A percentile compares a stretch with the other conserved stretches of the same genome.
These are phyloP conservation scores for Conchocele bisecta DNA, from an alignment of 2,888 invertebrate genomes.

Conservation along the genomic window DNA sequence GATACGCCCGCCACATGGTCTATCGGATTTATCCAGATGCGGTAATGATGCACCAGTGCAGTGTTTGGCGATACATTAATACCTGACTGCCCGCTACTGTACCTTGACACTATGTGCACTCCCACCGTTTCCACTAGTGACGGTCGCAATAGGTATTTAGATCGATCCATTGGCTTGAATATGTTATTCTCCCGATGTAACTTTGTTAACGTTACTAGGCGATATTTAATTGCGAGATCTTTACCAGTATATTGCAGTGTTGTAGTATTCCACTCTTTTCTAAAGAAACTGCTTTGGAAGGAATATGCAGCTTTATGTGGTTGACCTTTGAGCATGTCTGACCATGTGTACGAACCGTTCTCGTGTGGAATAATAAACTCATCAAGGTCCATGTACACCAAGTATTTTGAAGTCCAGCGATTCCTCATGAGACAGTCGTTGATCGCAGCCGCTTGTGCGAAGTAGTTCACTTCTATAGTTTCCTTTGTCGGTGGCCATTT, in stretches of 20 bases:
- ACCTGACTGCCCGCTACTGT: slow-evolving; percentile 7
- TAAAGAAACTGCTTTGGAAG: slow-evolving; percentile 68
- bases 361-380: slow-evolving; percentile 79
- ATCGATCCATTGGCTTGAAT: slow-evolving; percentile 52
- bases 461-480: slow-evolving; percentile 77
- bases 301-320: slow-evolving; percentile 39
- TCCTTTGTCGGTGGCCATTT: slow-evolving; percentile 36
- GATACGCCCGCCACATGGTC: slow-evolving; percentile 39
- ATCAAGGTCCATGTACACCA: slow-evolving; percentile 80
- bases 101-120: slow-evolving; percentile 66
- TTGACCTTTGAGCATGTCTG: slow-evolving; percentile 47
- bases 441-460: slow-evolving; percentile 78
- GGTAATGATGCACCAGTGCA: slow-evolving; percentile 72
- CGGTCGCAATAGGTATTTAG: slow-evolving; percentile 71
- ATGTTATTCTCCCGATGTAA: slow-evolving; percentile 60
- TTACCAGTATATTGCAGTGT: slow-evolving; percentile 38
- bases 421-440: slow-evolving; percentile 80
- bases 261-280: slow-evolving; percentile 66
- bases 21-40: slow-evolving; percentile 63
- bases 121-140: slow-evolving; percentile 59
- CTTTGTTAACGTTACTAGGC: slow-evolving; percentile 64
- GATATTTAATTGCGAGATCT: slow-evolving; percentile 53
- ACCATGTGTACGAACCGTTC: slow-evolving; percentile 56
- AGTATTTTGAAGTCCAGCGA: slow-evolving; percentile 64
- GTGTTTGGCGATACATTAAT: slow-evolving; percentile 25